A percentile compares a stretch with the other conserved stretches of the same genome.
Conservation (phyloP, 2,113 vertebrate genomes). For the Xyrauchen texanus region DNA sequence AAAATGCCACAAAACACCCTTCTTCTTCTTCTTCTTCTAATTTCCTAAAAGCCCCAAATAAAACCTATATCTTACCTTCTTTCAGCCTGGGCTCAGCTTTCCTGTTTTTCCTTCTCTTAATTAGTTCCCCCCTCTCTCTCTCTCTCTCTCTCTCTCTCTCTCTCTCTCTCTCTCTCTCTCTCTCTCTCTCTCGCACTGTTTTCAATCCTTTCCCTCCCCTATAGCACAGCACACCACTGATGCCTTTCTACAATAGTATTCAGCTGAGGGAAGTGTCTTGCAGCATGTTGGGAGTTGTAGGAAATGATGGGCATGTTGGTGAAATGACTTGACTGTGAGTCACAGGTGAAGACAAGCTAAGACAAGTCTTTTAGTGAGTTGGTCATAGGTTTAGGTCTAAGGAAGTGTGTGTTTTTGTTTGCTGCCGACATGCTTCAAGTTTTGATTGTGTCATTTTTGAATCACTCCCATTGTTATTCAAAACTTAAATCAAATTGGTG, state of each 20-base stretch:
- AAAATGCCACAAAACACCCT: background rate
- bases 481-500: too few relatives aligned
- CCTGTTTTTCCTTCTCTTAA: conserved; percentile 6
- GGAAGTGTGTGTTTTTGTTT: too few relatives aligned
- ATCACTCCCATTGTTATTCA: too few relatives aligned
- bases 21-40: background rate
- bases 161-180: conserved; percentile 9
- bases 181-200: conserved; percentile 16
- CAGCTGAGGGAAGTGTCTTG: background rate
- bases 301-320: conserved; percentile 11
- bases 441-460: too few relatives aligned
- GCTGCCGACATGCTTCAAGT: too few relatives aligned
- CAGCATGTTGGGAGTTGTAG: conserved; percentile 48
- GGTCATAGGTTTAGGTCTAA: background rate
- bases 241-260: background rate
- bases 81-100: conserved; percentile 26
- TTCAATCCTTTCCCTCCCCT: conserved; percentile 31
- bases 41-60: background rate
- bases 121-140: too few relatives aligned
- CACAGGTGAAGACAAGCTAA: conserved; percentile 4
- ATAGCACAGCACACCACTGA: conserved; percentile 24
- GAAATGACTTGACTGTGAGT: conserved; percentile 33
- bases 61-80: conserved; percentile 49
- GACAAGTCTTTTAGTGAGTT: conserved; percentile 27
- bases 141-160: background rate